Percentiles rank a stretch among this genome's conserved stretches.
Evolutionary conservation across 2,113 vertebrate genomes (phyloP).

Genomic region (Kryptolebias marmoratus): DNA sequence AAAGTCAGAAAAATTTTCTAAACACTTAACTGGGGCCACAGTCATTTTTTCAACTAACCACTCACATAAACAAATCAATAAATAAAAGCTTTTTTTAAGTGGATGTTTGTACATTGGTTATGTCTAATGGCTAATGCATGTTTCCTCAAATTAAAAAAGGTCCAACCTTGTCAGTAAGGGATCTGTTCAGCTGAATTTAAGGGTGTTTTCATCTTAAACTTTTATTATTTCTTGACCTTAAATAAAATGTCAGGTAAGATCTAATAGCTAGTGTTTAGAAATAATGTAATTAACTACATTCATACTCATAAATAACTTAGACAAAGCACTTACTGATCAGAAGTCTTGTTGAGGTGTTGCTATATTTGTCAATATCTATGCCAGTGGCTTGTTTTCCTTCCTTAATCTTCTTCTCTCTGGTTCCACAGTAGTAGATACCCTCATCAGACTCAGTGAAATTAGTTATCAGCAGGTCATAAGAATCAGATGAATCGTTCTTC

Average conservation of each 20-base stretch:
- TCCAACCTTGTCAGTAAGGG: no score
- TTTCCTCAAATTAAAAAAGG: no score
- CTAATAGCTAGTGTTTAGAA: background rate
- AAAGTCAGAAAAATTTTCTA: background rate
- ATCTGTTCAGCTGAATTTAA: no score
- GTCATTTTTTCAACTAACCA: no score
- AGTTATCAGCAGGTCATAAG: conserved; percentile 16
- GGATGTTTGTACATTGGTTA: no score
- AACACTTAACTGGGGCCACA: no score
- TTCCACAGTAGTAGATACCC: conserved; percentile 47
- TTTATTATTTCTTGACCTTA: no score
- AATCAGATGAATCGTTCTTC: background rate
- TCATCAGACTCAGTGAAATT: conserved; percentile 33
- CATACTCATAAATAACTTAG: background rate
- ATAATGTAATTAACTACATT: background rate
- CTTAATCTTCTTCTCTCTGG: rapidly evolving
- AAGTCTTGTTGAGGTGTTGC: background rate
- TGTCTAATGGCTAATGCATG: no score
- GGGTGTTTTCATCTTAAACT: no score
- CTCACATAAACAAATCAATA: no score
- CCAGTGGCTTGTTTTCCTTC: background rate
- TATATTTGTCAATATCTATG: background rate
- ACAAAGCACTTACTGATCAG: background rate
- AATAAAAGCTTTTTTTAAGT: no score
- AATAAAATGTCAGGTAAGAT: background rate